Evolutionary conservation across 2,797 vertebrate genomes (phyloP).

Genomic region (Sternotherus odoratus): DNA sequence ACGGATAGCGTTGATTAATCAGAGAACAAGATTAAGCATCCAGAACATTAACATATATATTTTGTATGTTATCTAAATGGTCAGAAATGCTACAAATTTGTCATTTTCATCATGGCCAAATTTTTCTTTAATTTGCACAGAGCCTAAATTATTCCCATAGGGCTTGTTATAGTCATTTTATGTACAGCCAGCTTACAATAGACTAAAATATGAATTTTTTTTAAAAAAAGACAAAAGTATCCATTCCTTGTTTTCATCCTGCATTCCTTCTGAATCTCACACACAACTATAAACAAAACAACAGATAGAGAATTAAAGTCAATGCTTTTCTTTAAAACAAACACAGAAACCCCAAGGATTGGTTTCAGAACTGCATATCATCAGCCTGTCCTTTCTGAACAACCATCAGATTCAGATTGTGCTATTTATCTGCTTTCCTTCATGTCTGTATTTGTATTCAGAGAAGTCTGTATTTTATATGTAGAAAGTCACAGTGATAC

Average conservation of each 20-base stretch:
- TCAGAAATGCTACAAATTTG: conserved; percentile 74
- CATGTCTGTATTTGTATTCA: conserved; percentile 59
- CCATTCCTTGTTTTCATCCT: conserved; percentile 53
- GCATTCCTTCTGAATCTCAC: conserved; percentile 76
- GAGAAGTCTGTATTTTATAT: conserved; percentile 66
- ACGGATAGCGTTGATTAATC: conserved; percentile 80
- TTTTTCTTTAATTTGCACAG: conserved; percentile 67
- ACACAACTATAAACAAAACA: conserved; percentile 75
- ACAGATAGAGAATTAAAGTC: conserved; percentile 74
- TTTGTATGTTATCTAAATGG: conserved; percentile 73
- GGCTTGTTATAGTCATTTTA: conserved; percentile 70
- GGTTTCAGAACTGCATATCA: conserved; percentile 58
- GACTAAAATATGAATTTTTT: conserved; percentile 66
- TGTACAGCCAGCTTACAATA: conserved; percentile 79
- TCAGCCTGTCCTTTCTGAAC: conserved; percentile 75
- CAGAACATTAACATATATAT: conserved; percentile 79
- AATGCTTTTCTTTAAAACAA: conserved; percentile 55
- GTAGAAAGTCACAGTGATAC: conserved; percentile 82
- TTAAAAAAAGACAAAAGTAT: conserved; percentile 59
- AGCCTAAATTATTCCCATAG: conserved; percentile 74
- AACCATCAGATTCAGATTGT: conserved; percentile 76
- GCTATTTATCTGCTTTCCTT: conserved; percentile 77
- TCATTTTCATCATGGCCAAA: conserved; percentile 75
- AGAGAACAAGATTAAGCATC: conserved; percentile 78
- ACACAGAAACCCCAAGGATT: conserved; percentile 59